These are phyloP conservation scores for Notarius quadriscutis DNA, from an alignment of 2,113 vertebrate genomes.

Conservation along the genomic window DNA sequence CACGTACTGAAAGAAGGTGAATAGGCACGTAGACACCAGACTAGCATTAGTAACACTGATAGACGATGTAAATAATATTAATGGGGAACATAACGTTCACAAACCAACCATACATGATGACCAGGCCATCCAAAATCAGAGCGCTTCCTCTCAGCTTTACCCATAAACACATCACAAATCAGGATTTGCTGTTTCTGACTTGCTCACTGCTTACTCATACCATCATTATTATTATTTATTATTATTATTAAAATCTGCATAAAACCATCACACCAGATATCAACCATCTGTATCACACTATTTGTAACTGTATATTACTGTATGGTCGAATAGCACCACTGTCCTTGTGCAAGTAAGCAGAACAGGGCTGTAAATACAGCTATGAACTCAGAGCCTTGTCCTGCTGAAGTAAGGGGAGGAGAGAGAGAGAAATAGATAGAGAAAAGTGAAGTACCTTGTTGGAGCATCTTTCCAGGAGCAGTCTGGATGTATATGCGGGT, in stretches of 20 bases:
- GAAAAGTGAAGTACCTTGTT: constrained; percentile 62
- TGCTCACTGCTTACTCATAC: background rate
- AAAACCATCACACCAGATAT: background rate
- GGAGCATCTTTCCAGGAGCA: constrained; percentile 59
- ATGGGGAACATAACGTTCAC: background rate
- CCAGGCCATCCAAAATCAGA: background rate
- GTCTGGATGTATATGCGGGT: constrained; percentile 33
- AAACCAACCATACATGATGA: background rate
- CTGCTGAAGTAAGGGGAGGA: background rate
- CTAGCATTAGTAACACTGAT: background rate
- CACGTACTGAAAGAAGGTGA: background rate
- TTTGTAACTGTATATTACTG: background rate
- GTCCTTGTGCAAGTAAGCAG: background rate
- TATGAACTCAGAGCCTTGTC: background rate
- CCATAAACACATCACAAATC: background rate
- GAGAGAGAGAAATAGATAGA: constrained; percentile 22
- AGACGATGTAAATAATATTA: background rate
- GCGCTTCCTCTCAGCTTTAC: background rate
- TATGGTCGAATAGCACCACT: background rate
- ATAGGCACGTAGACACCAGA: background rate
- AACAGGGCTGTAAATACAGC: constrained; percentile 11
- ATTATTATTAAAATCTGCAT: background rate
- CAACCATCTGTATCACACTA: background rate
- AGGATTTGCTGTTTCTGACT: background rate
- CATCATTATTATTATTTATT: background rate